phyloP scores from a whole-genome alignment of 2,888 invertebrate species.

The Gastrophysa polygoni region DNA sequence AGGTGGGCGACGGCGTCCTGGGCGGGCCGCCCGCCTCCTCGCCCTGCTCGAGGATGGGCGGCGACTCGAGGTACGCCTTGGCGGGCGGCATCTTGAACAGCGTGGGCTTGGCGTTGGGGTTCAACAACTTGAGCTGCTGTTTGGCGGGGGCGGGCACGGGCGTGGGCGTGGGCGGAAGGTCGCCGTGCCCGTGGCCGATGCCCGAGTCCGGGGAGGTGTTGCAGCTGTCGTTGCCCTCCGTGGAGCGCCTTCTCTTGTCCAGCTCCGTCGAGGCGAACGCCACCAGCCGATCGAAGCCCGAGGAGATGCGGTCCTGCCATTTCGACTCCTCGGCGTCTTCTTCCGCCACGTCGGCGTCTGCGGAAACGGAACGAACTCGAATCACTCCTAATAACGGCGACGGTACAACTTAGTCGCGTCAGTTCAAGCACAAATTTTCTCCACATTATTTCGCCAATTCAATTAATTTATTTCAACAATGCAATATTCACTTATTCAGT shows the following conservation, averaged over 20 bases:
- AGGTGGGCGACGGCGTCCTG: slow-evolving; percentile 64
- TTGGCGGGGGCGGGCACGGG: slow-evolving; percentile 54
- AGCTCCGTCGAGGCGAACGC: slow-evolving; percentile 92
- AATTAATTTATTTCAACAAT: too few species aligned
- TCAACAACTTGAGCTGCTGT: slow-evolving; percentile 52
- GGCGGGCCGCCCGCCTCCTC: slow-evolving; percentile 63
- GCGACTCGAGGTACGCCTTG: slow-evolving; percentile 61
- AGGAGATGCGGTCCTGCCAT: slow-evolving; percentile 93
- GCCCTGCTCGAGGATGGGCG: slow-evolving; percentile 55
- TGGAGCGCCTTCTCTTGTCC: slow-evolving; percentile 83
- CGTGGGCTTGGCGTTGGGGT: slow-evolving; percentile 53
- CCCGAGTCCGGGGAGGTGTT: slow-evolving; percentile 89
- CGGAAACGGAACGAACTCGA: slow-evolving; percentile 30
- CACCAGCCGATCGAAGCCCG: slow-evolving; percentile 91
- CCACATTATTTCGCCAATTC: too few species aligned
- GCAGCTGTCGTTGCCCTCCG: slow-evolving; percentile 75
- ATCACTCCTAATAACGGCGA: too few species aligned
- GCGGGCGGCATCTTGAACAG: slow-evolving; percentile 56
- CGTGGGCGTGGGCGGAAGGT: slow-evolving; percentile 62
- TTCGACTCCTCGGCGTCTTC: slow-evolving; percentile 81
- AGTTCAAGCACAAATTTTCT: too few species aligned
- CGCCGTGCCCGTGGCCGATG: slow-evolving; percentile 74
- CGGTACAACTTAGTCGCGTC: too few species aligned
- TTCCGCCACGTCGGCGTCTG: slow-evolving; percentile 66
- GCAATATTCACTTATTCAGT: too few species aligned